phyloP scores from a whole-genome alignment of 2,888 invertebrate species.

The Drosophila nigritarsus region DNA sequence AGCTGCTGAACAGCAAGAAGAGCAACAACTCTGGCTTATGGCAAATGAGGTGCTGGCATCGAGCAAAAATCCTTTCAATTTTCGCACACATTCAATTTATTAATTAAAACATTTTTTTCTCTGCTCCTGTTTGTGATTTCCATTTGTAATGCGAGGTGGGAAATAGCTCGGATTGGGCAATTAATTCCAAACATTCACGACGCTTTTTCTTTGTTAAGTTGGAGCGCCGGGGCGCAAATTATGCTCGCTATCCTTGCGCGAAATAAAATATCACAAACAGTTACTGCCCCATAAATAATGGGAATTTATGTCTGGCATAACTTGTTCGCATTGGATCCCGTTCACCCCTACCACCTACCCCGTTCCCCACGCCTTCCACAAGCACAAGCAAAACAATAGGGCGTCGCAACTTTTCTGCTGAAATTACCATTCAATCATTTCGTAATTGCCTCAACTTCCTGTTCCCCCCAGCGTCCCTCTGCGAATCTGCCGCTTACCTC shows the following conservation, averaged over 20 bases:
- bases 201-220: slow-evolving; percentile 83
- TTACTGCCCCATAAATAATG: slow-evolving; percentile 83
- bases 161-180: slow-evolving; percentile 56
- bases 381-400: slow-evolving; percentile 48
- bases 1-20: slow-evolving; percentile 26
- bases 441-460: slow-evolving; percentile 67
- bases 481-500: slow-evolving; percentile 23
- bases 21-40: slow-evolving; percentile 43
- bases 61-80: slow-evolving; percentile 83
- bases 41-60: slow-evolving; percentile 42
- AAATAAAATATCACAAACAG: slow-evolving; percentile 84
- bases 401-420: slow-evolving; percentile 58
- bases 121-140: slow-evolving; percentile 60
- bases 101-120: slow-evolving; percentile 81
- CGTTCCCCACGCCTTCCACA: neutral
- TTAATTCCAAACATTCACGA: slow-evolving; percentile 81
- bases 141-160: slow-evolving; percentile 43
- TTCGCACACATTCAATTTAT: slow-evolving; percentile 84
- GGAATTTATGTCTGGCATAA: slow-evolving; percentile 81
- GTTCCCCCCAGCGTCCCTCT: neutral
- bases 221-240: slow-evolving; percentile 70
- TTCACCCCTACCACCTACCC: neutral
- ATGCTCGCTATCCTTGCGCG: slow-evolving; percentile 77
- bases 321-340: slow-evolving; percentile 22
- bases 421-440: slow-evolving; percentile 83